Conservation (phyloP, 2,888 invertebrate species). For the Drosophila robusta region DNA sequence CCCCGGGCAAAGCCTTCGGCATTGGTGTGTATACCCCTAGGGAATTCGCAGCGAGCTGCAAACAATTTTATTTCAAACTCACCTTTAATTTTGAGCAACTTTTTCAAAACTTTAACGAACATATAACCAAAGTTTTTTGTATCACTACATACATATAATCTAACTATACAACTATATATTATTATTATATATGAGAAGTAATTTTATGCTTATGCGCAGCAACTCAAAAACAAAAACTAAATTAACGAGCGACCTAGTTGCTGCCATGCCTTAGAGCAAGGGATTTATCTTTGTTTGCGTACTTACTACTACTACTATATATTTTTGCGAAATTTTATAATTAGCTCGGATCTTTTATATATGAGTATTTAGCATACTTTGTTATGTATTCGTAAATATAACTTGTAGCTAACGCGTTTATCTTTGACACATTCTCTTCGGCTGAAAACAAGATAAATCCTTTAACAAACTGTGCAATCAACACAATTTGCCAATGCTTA, state of each 20-base stretch:
- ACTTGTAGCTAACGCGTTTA: slow-evolving; percentile 40
- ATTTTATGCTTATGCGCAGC: slow-evolving; percentile 70
- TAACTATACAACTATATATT: slow-evolving; percentile 44
- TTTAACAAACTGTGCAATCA: slow-evolving; percentile 39
- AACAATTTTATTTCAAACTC: slow-evolving; percentile 51
- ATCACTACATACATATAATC: slow-evolving; percentile 53
- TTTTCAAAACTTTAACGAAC: slow-evolving; percentile 36
- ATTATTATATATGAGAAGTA: slow-evolving; percentile 27
- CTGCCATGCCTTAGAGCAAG: slow-evolving; percentile 62
- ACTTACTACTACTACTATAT: slow-evolving; percentile 15
- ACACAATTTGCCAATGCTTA: slow-evolving; percentile 38
- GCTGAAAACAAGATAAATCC: slow-evolving; percentile 70
- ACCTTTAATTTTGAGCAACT: slow-evolving; percentile 65
- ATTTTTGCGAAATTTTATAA: slow-evolving; percentile 19
- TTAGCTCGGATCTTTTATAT: slow-evolving; percentile 22
- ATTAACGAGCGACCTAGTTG: slow-evolving; percentile 55
- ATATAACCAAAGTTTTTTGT: slow-evolving; percentile 54
- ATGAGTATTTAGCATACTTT: slow-evolving; percentile 49
- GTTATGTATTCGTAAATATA: slow-evolving; percentile 20
- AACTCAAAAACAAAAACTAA: slow-evolving; percentile 31
- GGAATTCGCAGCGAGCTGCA: slow-evolving; percentile 3
- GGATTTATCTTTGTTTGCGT: slow-evolving; percentile 71
- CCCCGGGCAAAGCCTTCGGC: slow-evolving; percentile 91
- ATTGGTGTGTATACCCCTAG: slow-evolving; percentile 87
- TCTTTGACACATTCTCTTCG: slow-evolving; percentile 27